Evolutionary conservation across 2,113 vertebrate genomes (phyloP), one percentile per base, ranked within the genome.

Genomic region (Pseudorhombus dupliciocellatus): DNA sequence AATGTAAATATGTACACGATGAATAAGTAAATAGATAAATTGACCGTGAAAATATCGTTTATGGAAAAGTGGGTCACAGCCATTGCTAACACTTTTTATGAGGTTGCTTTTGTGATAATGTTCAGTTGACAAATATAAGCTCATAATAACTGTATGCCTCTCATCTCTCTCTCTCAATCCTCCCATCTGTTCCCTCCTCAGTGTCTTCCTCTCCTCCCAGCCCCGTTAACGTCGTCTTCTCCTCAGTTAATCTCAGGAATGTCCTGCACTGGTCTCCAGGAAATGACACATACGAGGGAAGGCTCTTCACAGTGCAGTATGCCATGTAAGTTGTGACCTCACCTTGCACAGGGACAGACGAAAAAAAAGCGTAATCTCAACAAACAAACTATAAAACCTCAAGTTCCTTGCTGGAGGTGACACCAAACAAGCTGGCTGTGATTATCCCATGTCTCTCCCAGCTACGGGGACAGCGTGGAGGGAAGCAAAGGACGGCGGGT

Each of bases 161-260:
- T 20, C 11, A 4, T 16, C 14, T 15, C 15, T 56, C 14, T 24
- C 15, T 22, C 12, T 53, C 22, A 42, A 28, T 4, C 8, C 51
- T 42, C 16, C 4, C 2, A 6, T 73, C 4, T 66, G 12, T 2
- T 14, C 56, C 56, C 58, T 24, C 24, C 56, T 30, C 73, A 89
- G 86, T 58, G 37, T 79, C 79, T 21, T 40, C 63, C 55, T 28
- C 66, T 44, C 66, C 18, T 15, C 73, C 88, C 0, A 69, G 51
- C 52, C 96, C 95, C 21, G 75, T 51, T 76, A 91, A 94, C 71
- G 92, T 96, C 54, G 83, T 0, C 62, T 98, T 96, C 88, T 82
- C 87, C 22, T 98, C 97, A 7, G 2, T 91, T 72, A 96, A 98
- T 76, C 91, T 98, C 86, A 95, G 87, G 86, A 98, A 98, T 73